Evolutionary conservation across 92 coral and sea anemone species (phyloP).

Genomic region (Zoanthus sansibaricus): DNA sequence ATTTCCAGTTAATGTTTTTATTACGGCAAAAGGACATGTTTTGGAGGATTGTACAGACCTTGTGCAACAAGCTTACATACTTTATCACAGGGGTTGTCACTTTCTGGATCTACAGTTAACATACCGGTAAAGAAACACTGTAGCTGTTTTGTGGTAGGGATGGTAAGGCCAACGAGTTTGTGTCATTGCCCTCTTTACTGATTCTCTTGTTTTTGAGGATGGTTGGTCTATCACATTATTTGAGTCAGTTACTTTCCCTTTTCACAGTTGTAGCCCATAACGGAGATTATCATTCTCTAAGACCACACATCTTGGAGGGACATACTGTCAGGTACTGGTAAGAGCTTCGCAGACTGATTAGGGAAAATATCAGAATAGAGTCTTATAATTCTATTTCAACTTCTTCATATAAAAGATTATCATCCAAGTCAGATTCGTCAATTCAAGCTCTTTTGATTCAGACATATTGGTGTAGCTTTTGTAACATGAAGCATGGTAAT

Average conservation of each 20-base stretch:
- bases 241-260: conserved; percentile 20
- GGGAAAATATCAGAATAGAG: conserved; percentile 21
- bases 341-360: conserved; percentile 42
- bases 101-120: conserved; percentile 37
- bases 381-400: not conserved
- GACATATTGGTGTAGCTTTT: conserved; percentile 47
- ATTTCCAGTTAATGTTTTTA: conserved; percentile 50
- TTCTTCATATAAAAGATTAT: not conserved
- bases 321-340: conserved; percentile 43
- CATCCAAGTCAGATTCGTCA: not conserved
- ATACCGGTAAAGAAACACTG: conserved; percentile 45
- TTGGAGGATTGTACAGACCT: conserved; percentile 61
- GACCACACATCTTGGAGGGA: conserved; percentile 41
- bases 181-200: conserved; percentile 14
- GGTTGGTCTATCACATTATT: conserved; percentile 24
- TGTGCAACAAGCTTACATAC: conserved; percentile 34
- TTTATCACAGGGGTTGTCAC: not conserved
- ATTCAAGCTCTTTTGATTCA: not conserved
- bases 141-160: conserved; percentile 16
- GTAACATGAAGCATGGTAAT: conserved; percentile 61
- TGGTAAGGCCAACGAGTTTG: conserved; percentile 29
- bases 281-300: conserved; percentile 42
- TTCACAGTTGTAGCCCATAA: conserved; percentile 18
- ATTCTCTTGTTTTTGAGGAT: conserved; percentile 27
- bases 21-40: conserved; percentile 53